Evolutionary conservation across 2,888 invertebrate genomes (phyloP).

Genomic region (Nephrotoma appendiculata): DNA sequence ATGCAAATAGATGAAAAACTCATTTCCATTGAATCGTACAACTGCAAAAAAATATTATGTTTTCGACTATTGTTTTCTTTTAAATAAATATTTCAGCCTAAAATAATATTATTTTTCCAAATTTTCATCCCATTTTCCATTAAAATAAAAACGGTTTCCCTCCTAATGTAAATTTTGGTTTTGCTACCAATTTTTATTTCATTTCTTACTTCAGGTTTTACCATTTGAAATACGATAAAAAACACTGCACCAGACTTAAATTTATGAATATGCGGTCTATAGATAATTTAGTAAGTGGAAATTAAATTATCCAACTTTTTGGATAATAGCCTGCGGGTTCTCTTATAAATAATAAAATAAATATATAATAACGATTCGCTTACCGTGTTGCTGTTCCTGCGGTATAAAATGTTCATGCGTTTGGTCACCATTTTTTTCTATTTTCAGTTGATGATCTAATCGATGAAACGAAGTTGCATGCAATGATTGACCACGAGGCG

Average conservation of each 20-base stretch:
- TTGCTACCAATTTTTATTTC: too few relatives aligned
- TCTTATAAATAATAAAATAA: too few relatives aligned
- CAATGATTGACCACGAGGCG: conserved; percentile 70
- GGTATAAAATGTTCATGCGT: conserved; percentile 34
- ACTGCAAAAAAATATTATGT: not conserved
- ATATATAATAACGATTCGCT: conserved; percentile 5
- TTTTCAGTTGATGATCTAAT: conserved; percentile 32
- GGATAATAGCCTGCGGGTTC: too few relatives aligned
- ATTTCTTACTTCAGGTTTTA: not conserved
- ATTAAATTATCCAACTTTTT: too few relatives aligned
- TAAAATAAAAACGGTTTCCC: not conserved
- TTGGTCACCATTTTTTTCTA: conserved; percentile 31
- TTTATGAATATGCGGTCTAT: not conserved
- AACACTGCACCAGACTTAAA: not conserved
- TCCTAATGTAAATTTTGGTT: not conserved
- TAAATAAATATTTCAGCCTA: not conserved
- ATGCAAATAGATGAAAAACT: not conserved
- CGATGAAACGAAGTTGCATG: conserved; percentile 35
- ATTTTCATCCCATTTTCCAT: not conserved
- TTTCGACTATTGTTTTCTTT: not conserved
- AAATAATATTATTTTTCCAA: not conserved
- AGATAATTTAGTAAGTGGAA: not conserved
- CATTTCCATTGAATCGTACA: not conserved
- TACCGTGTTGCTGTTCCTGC: conserved; percentile 25
- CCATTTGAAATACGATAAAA: not conserved